A percentile compares a stretch with the other conserved stretches of the same genome.
Evolutionary conservation across 2,113 vertebrate genomes (phyloP).

Genomic region (Pterocles burchelli): DNA sequence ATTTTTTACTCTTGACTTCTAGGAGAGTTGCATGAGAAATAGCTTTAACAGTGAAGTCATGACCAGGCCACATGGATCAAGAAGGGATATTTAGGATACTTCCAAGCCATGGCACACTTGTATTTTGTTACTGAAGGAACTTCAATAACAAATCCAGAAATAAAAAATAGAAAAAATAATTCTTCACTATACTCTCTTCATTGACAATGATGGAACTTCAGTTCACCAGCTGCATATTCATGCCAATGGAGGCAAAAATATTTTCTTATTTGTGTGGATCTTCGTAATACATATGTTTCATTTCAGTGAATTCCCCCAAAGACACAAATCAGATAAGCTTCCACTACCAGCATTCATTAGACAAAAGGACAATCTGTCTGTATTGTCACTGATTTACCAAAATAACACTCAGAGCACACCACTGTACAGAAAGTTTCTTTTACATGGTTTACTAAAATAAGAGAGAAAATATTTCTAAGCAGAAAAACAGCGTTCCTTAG

Average conservation of each 20-base stretch:
- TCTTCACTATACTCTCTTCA: neutral
- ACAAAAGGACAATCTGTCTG: neutral
- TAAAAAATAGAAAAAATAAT: neutral
- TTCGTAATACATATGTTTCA: neutral
- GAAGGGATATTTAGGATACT: neutral
- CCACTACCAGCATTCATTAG: neutral
- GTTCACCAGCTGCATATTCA: neutral
- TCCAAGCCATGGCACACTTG: neutral
- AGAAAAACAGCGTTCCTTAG: neutral
- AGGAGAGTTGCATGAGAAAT: neutral
- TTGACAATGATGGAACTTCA: neutral
- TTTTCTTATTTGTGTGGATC: neutral
- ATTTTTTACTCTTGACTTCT: slow-evolving; percentile 2
- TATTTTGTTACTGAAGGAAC: neutral
- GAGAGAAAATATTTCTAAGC: neutral
- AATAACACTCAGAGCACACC: neutral
- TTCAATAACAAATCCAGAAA: neutral
- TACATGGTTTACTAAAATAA: neutral
- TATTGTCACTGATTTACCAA: neutral
- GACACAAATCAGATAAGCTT: neutral
- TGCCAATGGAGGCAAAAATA: neutral
- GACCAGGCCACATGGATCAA: neutral
- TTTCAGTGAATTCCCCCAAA: neutral
- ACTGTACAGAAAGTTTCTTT: neutral
- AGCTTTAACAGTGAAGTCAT: neutral